Evolutionary conservation across 2,113 vertebrate genomes (phyloP).

Genomic region (Canis aureus): DNA sequence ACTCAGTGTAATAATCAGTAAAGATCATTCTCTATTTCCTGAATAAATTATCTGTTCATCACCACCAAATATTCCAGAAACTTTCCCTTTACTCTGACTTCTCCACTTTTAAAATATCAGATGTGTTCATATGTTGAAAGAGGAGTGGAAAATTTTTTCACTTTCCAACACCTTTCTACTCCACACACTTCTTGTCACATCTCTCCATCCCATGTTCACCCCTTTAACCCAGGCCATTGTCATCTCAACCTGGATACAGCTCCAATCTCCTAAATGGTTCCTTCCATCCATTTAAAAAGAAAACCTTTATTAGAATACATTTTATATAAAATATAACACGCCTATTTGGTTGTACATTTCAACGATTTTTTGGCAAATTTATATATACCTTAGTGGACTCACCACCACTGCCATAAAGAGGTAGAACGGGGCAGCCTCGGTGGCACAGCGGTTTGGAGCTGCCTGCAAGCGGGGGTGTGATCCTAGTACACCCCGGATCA

Average conservation of each 20-base stretch:
- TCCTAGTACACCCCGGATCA: too few relatives aligned
- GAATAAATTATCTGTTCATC: neutral
- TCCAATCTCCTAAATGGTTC: neutral
- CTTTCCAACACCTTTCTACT: neutral
- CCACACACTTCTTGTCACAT: neutral
- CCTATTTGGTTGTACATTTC: neutral
- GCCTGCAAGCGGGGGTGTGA: too few relatives aligned
- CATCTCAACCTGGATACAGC: neutral
- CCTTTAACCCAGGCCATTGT: neutral
- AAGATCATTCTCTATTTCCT: constrained; percentile 25
- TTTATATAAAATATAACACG: neutral
- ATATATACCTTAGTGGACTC: neutral
- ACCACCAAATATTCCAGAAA: neutral
- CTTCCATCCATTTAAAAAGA: neutral
- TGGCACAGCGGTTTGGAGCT: too few relatives aligned
- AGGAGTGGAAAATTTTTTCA: neutral
- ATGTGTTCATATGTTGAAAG: neutral
- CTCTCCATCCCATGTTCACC: neutral
- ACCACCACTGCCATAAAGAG: neutral
- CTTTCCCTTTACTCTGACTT: neutral
- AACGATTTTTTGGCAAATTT: neutral
- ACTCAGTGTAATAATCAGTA: neutral
- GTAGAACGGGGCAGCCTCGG: neutral
- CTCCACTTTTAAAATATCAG: neutral
- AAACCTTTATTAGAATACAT: neutral